Evolutionary conservation across 2,113 vertebrate species (phyloP).

Genomic region (Zonotrichia leucophrys): DNA sequence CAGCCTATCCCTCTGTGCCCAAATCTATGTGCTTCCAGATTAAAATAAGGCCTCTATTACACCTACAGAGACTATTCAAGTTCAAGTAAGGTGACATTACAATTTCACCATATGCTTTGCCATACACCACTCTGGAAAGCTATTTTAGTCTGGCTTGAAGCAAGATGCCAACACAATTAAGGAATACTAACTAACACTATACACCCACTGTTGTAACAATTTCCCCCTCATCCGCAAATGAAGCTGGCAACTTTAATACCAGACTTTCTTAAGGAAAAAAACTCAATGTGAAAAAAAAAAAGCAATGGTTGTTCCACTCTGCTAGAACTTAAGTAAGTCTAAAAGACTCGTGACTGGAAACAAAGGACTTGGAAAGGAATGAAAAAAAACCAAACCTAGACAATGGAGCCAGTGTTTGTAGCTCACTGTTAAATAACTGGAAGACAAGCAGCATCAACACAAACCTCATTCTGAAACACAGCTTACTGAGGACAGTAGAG

Average conservation of each 20-base stretch:
- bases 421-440: conserved; percentile 14
- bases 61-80: conserved; percentile 8
- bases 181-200: conserved; percentile 39
- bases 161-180: conserved; percentile 48
- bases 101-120: conserved; percentile 42
- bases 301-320: not conserved
- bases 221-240: conserved; percentile 2
- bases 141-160: conserved; percentile 45
- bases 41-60: not conserved
- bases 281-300: not conserved
- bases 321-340: not conserved
- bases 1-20: not conserved
- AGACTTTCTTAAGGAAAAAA: not conserved
- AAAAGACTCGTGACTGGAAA: not conserved
- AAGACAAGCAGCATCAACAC: not conserved
- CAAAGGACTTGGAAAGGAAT: not conserved
- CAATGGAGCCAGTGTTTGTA: conserved; percentile 32
- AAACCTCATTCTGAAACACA: not conserved
- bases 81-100: conserved; percentile 37
- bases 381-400: not conserved
- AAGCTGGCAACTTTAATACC: conserved; percentile 14
- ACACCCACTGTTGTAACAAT: conserved; percentile 59
- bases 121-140: not conserved
- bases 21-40: not conserved
- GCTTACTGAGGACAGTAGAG: not conserved